Evolutionary conservation across 1,140 invertebrate species (phyloP).

Genomic region (Penaeus vannamei): DNA sequence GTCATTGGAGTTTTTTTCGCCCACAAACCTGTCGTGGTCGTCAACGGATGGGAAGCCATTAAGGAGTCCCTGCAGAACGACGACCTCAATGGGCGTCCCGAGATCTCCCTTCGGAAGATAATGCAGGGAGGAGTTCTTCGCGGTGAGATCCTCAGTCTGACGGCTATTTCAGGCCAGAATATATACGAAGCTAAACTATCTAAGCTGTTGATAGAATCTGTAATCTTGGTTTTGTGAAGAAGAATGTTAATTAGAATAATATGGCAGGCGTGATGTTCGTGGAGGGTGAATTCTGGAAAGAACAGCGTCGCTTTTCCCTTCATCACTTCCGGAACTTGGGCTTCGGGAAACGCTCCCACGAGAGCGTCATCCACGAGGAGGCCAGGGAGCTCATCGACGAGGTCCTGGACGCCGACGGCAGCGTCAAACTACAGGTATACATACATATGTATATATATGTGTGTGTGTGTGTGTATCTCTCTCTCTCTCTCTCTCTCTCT

Average conservation of each 20-base stretch:
- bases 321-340: constrained; percentile 50
- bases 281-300: constrained; percentile 32
- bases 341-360: constrained; percentile 40
- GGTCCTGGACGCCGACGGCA: constrained; percentile 14
- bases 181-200: too few relatives aligned
- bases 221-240: too few relatives aligned
- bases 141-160: too few relatives aligned
- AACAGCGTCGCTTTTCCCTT: constrained; percentile 41
- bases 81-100: constrained; percentile 14
- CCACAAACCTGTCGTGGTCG: background rate
- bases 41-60: background rate
- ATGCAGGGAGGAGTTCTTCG: too few relatives aligned
- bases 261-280: background rate
- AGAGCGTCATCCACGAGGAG: constrained; percentile 45
- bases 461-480: too few relatives aligned
- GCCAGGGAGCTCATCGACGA: constrained; percentile 23
- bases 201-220: too few relatives aligned
- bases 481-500: too few relatives aligned
- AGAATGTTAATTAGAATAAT: background rate
- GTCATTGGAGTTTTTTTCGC: background rate
- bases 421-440: constrained; percentile 26
- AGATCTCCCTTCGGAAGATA: background rate
- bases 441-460: too few relatives aligned
- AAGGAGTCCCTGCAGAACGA: background rate
- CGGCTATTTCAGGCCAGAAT: too few relatives aligned